Evolutionary conservation across 2,888 invertebrate genomes (phyloP).

Genomic region (Drosophila leonis): DNA sequence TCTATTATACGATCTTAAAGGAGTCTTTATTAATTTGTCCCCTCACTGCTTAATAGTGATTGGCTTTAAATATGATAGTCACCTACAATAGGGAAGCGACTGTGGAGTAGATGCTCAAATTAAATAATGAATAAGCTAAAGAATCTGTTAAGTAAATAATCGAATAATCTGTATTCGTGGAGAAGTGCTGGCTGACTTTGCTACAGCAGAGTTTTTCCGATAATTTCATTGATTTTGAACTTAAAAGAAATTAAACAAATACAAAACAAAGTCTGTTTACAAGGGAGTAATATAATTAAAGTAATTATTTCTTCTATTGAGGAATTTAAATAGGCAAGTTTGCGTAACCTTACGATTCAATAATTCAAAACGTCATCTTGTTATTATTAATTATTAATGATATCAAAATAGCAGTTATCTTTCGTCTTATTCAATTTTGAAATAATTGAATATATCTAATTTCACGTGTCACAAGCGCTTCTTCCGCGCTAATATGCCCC

Average conservation of each 20-base stretch:
- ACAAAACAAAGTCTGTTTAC: no score
- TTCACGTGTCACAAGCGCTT: not conserved
- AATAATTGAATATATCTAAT: not conserved
- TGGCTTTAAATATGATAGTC: no score
- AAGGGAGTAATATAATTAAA: no score
- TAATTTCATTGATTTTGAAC: not conserved
- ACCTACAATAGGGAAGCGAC: no score
- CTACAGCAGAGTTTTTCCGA: not conserved
- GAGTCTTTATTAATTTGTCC: no score
- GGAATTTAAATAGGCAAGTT: not conserved
- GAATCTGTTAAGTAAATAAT: not conserved
- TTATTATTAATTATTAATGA: not conserved
- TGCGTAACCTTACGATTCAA: not conserved
- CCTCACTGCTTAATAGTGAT: no score
- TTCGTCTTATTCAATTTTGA: no score
- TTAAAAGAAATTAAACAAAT: no score
- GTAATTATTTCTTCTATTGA: no score
- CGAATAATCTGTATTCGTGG: not conserved
- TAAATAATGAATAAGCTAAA: not conserved
- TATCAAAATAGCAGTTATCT: not conserved
- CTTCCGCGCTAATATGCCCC: conserved; percentile 44
- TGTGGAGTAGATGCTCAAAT: no score
- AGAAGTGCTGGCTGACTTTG: no score
- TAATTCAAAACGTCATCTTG: not conserved
- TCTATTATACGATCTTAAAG: no score